Evolutionary conservation across 2,888 invertebrate genomes (phyloP), one percentile per base, ranked within the genome.

Genomic region (Tenthredo amoena): DNA sequence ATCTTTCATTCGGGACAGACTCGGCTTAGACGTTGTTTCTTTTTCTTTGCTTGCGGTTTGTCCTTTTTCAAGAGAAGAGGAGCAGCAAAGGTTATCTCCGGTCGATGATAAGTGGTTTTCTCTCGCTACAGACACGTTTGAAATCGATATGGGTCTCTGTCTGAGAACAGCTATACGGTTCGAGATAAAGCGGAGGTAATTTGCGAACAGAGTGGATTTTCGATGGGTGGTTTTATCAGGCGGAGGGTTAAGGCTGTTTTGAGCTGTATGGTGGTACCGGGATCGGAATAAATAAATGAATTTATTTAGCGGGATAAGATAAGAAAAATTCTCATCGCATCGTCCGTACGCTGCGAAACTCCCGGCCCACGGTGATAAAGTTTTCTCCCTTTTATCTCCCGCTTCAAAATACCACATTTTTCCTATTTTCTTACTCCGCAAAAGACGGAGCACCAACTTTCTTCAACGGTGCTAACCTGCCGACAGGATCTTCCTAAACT

Each of bases 141-240:
- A 77, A 77, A 77, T 77, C 55, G 77, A 77, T 77, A 77, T 55
- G 68, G 68, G 26, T 68, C 18, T 21, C 18, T 7, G 34, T 68
- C 34, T 34, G 68, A 6, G 18, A 31, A 34, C 21, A 26, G 34
- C 31, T 31, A 34, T 34, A 62, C 40, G 62, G 4, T 4, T 10
- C 18, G 40, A 81, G 81, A 81, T 81, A 81, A 81, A 81, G 81
- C 50, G 21, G n/a, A 40, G 40, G 58, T 81, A 81, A 81, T 81
- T 81, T 62, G 58, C 62, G 58, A 62, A 81, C 62, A 81, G 62
- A 81, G 81, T 81, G 62, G 62, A 81, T 62, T 79, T 79, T 55
- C 1, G 77, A 77, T 50, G 31, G 31, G 77, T 76, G 47, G 34
- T 76, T 76, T 76, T 76, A 76, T 76, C 76, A 40, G 21, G 47